Evolutionary conservation across 2,113 vertebrate genomes (phyloP).

Genomic region (Hyaena hyaena): DNA sequence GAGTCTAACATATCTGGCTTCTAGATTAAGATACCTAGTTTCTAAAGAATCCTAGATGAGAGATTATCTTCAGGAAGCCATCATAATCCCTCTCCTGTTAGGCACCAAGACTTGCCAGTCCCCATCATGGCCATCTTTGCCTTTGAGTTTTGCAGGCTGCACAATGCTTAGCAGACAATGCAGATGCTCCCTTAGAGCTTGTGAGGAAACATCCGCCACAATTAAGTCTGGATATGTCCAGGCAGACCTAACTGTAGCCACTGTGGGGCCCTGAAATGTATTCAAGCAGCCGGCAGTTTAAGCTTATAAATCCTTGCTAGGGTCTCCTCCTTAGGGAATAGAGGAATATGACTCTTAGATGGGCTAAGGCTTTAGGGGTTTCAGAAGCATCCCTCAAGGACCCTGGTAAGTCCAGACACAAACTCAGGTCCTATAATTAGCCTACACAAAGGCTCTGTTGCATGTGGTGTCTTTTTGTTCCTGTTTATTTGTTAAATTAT

Average conservation of each 20-base stretch:
- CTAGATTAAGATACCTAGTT: neutral
- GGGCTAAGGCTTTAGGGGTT: neutral
- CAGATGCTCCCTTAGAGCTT: neutral
- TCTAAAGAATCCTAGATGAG: neutral
- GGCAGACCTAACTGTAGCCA: neutral
- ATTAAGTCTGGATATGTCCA: neutral
- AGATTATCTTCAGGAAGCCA: neutral
- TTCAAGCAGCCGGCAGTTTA: accelerated
- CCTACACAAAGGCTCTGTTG: neutral
- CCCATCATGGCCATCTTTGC: neutral
- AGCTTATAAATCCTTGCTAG: neutral
- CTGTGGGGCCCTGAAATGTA: neutral
- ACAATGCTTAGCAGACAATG: neutral
- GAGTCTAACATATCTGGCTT: neutral
- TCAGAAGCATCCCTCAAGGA: neutral
- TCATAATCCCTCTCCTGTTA: neutral
- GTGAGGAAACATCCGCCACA: neutral
- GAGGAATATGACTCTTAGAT: neutral
- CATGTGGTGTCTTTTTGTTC: neutral
- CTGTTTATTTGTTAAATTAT: neutral
- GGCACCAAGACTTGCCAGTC: neutral
- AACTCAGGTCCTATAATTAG: neutral
- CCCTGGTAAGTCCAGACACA: accelerated
- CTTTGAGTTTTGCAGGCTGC: neutral
- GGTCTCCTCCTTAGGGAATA: neutral